Evolutionary conservation across 2,888 invertebrate genomes (phyloP).

Genomic region (Aspidapion aeneum): DNA sequence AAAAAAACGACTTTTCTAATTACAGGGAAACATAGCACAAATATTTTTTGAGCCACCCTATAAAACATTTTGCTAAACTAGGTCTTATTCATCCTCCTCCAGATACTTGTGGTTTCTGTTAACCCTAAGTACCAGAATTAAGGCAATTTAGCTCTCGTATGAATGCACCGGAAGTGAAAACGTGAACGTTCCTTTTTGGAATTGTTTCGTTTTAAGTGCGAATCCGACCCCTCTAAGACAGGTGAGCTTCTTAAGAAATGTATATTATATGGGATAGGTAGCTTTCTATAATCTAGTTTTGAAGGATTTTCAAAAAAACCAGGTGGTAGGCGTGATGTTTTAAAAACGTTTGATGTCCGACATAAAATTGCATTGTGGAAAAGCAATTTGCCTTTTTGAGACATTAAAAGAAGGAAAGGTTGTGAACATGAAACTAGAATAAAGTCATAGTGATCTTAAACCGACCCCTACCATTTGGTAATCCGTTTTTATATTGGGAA

Average conservation of each 20-base stretch:
- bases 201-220: constrained; percentile 31
- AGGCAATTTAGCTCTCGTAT: constrained; percentile 32
- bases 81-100: background rate
- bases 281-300: constrained; percentile 29
- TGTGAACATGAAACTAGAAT: too few species aligned
- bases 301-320: constrained; percentile 37
- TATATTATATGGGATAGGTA: too few species aligned
- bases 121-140: constrained; percentile 37
- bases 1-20: too few species aligned
- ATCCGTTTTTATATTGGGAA: too few species aligned
- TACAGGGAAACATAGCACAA: too few species aligned
- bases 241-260: constrained; percentile 38
- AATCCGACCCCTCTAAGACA: constrained; percentile 33
- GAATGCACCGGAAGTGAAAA: constrained; percentile 35
- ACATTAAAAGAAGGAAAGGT: constrained; percentile 15
- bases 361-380: constrained; percentile 26
- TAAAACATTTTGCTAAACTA: too few species aligned
- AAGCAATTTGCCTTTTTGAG: constrained; percentile 19
- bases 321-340: constrained; percentile 45
- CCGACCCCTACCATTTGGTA: too few species aligned
- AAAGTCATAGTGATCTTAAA: too few species aligned
- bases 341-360: constrained; percentile 22
- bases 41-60: background rate
- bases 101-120: constrained; percentile 34
- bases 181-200: constrained; percentile 23